Evolutionary conservation across 2,113 vertebrate genomes (phyloP).

Genomic region (Casuarius casuarius): DNA sequence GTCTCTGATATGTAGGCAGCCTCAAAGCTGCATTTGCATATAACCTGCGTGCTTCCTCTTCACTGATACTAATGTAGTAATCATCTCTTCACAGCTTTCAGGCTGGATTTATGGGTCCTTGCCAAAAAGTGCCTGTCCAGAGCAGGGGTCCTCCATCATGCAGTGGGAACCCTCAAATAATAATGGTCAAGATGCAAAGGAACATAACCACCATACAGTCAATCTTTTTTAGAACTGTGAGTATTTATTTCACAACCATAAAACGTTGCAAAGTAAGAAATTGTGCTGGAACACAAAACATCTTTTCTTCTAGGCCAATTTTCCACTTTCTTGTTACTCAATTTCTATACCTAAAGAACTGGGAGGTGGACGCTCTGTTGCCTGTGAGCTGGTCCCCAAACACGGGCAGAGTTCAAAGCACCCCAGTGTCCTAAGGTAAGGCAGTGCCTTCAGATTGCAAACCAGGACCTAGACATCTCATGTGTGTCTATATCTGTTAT

Average conservation of each 20-base stretch:
- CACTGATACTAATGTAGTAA: not conserved
- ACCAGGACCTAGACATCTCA: not conserved
- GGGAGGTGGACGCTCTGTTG: not conserved
- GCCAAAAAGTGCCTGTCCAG: not conserved
- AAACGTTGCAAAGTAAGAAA: not conserved
- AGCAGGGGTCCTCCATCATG: not conserved
- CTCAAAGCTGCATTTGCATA: not conserved
- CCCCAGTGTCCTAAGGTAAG: not conserved
- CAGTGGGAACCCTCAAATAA: not conserved
- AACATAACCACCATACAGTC: not conserved
- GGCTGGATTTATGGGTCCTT: not conserved
- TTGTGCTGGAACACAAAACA: not conserved
- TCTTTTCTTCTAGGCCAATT: not conserved
- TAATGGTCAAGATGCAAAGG: not conserved
- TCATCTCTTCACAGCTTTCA: not conserved
- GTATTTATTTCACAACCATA: not conserved
- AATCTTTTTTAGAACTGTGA: not conserved
- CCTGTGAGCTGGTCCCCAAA: not conserved
- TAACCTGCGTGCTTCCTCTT: not conserved
- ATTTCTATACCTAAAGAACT: not conserved
- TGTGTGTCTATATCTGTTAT: not conserved
- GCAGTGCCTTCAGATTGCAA: not conserved
- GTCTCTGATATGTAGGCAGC: not conserved
- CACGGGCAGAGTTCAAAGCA: not conserved
- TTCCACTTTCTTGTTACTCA: not conserved